Base-by-base conservation (phyloP, 1,140 invertebrate genomes). In the Cyrtorhinus lividipennis region DNA sequence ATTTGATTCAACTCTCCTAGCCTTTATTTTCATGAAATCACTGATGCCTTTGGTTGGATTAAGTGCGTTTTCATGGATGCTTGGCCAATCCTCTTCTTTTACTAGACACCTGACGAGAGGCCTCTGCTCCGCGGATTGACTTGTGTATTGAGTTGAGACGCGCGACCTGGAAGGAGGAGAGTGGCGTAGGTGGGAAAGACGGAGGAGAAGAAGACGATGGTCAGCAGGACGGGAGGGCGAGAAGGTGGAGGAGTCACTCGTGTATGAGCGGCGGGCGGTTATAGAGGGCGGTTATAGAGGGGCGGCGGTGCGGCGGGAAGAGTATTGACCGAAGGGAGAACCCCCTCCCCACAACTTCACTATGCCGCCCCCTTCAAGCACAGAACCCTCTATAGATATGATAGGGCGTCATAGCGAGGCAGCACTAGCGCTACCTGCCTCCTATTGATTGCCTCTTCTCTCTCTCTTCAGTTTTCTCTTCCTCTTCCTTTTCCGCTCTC, bases 361-460 rank as follows among this genome's bases (percentile, higher is more conserved):
- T 53, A 10, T 53, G 12, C 48, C 48, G 48, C 48, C 48, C 10
- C 48, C 48, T 13, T 5, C 8, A 10, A 5, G 10, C 48, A 10
- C 48, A n/a, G 10, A 13, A 15, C 48, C 20, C 58, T 26, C 58
- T 59, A 59, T 59, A 30, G 58, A 59, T 59, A 59, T 59, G 58
- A 59, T 59, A 59, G 58, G 58, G 58, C 58, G 58, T 59, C 58
- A 59, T 59, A 59, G 27, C 24, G 26, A 20, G 48, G 48, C 48
- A 53, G 48, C 58, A 59, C 58, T 59, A 59, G 58, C 58, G 58
- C 58, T 30, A 59, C 58, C 58, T 59, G 58, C 58, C 58, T 25
- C 26, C 58, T 59, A 59, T 59, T 30, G 58, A 59, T 59, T 59
- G 58, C 24, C 27, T 27, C 22, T 24, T 24, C 20, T 24, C 56